Percentiles rank a stretch among this genome's conserved stretches.
These are phyloP conservation scores for Cephonodes hylas DNA, from an alignment of 2,888 invertebrate genomes.

Conservation along the genomic window DNA sequence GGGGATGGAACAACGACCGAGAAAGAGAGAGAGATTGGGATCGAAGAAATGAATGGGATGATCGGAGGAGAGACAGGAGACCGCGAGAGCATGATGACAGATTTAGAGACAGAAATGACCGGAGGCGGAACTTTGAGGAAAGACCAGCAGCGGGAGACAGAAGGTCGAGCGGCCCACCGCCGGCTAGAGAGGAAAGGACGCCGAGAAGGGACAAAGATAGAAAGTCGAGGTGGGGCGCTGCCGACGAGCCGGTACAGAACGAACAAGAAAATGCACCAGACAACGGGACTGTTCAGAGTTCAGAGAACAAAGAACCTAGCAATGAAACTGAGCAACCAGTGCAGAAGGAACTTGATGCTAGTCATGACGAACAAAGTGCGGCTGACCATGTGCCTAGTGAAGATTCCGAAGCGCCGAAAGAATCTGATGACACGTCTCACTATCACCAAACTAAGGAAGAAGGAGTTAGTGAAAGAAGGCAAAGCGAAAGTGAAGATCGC, in stretches of 20 bases:
- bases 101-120: conserved; percentile 24
- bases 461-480: conserved; percentile 16
- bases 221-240: conserved; percentile 72
- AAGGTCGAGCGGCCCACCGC: conserved; percentile 10
- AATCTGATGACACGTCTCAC: background rate
- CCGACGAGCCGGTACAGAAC: conserved; percentile 36
- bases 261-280: conserved; percentile 16
- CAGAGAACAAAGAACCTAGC: conserved; percentile 14
- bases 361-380: conserved; percentile 27
- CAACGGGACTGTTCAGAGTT: background rate
- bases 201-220: conserved; percentile 61
- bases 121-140: conserved; percentile 23
- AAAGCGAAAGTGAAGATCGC: conserved; percentile 18
- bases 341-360: conserved; percentile 14
- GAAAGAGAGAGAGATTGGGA: conserved; percentile 54
- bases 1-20: conserved; percentile 60
- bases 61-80: conserved; percentile 51
- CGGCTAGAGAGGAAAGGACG: conserved; percentile 22
- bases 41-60: conserved; percentile 56
- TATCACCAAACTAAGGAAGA: background rate
- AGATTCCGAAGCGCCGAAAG: background rate
- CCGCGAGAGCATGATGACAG: conserved; percentile 26
- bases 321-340: conserved; percentile 15
- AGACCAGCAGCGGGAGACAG: conserved; percentile 29
- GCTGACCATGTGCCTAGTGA: background rate